Evolutionary conservation across 1,140 invertebrate species (phyloP).

Genomic region (Conus ventricosus): DNA sequence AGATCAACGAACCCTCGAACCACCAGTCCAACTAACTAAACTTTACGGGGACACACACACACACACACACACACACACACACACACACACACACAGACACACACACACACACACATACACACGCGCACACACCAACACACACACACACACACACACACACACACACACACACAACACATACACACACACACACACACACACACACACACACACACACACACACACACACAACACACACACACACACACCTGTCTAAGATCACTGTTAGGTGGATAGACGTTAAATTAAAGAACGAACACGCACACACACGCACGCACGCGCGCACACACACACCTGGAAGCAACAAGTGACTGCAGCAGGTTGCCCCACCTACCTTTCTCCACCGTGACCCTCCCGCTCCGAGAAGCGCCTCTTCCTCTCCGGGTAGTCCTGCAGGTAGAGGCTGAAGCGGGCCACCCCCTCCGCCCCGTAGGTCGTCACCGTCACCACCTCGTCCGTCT

Average conservation of each 20-base stretch:
- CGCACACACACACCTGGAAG: neutral
- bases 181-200: constrained; percentile 8
- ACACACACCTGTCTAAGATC: neutral
- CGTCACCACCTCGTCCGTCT: constrained; percentile 49
- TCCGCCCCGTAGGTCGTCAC: constrained; percentile 45
- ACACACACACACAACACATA: too few relatives aligned
- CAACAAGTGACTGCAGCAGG: neutral
- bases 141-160: too few relatives aligned
- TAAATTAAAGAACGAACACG: too few relatives aligned
- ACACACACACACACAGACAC: too few relatives aligned
- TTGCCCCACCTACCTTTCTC: constrained; percentile 31
- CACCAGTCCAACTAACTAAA: too few relatives aligned
- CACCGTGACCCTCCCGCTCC: constrained; percentile 32
- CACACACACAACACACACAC: constrained; percentile 12
- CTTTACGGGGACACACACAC: too few relatives aligned
- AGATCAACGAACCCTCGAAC: too few relatives aligned
- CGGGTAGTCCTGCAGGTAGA: constrained; percentile 53
- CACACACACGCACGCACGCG: neutral
- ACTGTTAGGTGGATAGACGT: too few relatives aligned
- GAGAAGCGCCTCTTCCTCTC: constrained; percentile 43
- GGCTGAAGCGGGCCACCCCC: constrained; percentile 35
- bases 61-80: too few relatives aligned
- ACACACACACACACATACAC: too few relatives aligned
- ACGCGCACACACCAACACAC: too few relatives aligned
- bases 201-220: constrained; percentile 8